Conservation (phyloP, 2,797 vertebrate genomes). For the Falco biarmicus region DNA sequence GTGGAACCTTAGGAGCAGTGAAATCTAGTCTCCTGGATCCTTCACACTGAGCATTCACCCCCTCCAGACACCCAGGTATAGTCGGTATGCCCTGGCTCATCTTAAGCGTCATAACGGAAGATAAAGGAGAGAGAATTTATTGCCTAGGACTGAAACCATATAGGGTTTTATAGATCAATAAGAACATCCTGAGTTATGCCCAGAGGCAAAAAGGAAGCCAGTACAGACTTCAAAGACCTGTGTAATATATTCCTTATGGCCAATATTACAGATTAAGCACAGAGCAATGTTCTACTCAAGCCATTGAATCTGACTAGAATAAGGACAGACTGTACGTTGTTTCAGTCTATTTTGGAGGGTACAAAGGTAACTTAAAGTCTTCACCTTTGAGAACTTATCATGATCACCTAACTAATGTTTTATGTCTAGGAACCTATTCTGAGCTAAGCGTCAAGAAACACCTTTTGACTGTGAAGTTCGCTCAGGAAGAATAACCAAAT, state of each 20-base stretch:
- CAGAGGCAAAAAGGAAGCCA: slow-evolving; percentile 67
- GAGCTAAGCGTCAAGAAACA: neutral
- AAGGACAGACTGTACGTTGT: neutral
- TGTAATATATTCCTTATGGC: slow-evolving; percentile 68
- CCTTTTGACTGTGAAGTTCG: neutral
- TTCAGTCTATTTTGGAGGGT: neutral
- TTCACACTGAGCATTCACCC: neutral
- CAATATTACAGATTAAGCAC: slow-evolving; percentile 59
- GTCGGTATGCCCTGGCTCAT: neutral
- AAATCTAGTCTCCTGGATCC: neutral
- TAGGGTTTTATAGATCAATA: slow-evolving; percentile 71
- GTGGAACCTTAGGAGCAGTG: neutral
- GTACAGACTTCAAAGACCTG: slow-evolving; percentile 66
- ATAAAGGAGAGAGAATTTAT: slow-evolving; percentile 67
- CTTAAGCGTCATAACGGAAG: slow-evolving; percentile 45
- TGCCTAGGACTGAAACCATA: slow-evolving; percentile 57
- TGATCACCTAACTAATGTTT: neutral
- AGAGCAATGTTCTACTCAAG: slow-evolving; percentile 37
- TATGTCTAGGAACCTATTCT: neutral
- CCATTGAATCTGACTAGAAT: neutral
- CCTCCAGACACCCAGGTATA: neutral
- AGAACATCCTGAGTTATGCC: slow-evolving; percentile 62
- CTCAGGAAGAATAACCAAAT: neutral
- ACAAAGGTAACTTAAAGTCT: neutral
- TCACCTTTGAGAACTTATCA: neutral